A percentile compares a stretch with the other conserved stretches of the same genome.
These are phyloP conservation scores for Chelmon rostratus DNA, from an alignment of 2,797 vertebrate genomes.

Conservation along the genomic window DNA sequence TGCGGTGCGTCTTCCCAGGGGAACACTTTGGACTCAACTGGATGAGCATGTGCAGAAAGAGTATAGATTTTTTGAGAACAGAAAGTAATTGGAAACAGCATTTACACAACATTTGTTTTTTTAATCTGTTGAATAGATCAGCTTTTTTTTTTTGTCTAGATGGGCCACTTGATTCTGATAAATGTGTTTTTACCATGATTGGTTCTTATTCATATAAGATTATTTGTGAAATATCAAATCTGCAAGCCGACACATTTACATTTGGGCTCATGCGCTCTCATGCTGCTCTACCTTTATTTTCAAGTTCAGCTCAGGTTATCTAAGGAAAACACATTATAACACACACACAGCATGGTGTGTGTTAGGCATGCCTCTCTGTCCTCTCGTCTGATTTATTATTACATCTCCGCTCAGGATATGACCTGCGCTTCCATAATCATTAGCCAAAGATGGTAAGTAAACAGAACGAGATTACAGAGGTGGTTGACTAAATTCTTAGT, in stretches of 20 bases:
- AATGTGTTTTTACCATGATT: background rate
- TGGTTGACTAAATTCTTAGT: conserved; percentile 42
- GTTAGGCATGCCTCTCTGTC: background rate
- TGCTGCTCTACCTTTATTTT: background rate
- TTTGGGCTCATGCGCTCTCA: background rate
- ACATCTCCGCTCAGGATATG: conserved; percentile 20
- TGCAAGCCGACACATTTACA: background rate
- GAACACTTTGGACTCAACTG: conserved; percentile 3
- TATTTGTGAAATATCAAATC: background rate
- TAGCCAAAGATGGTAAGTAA: conserved; percentile 32
- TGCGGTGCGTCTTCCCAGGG: background rate
- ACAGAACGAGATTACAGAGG: conserved; percentile 40
- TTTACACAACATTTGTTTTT: conserved; percentile 1
- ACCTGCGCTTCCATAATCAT: conserved; percentile 32
- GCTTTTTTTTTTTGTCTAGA: background rate
- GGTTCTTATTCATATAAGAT: background rate
- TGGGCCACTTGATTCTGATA: background rate
- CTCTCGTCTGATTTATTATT: conserved; percentile 17
- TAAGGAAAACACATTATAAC: background rate
- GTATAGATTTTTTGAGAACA: conserved; percentile 16
- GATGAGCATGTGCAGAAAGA: conserved; percentile 3
- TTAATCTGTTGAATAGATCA: background rate
- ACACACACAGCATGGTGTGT: background rate
- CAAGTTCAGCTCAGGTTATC: background rate
- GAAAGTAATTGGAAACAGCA: conserved; percentile 15